Evolutionary conservation across 1,140 invertebrate genomes (phyloP), one percentile per base, ranked within the genome.

Genomic region (Aphaenogaster ashmeadi): DNA sequence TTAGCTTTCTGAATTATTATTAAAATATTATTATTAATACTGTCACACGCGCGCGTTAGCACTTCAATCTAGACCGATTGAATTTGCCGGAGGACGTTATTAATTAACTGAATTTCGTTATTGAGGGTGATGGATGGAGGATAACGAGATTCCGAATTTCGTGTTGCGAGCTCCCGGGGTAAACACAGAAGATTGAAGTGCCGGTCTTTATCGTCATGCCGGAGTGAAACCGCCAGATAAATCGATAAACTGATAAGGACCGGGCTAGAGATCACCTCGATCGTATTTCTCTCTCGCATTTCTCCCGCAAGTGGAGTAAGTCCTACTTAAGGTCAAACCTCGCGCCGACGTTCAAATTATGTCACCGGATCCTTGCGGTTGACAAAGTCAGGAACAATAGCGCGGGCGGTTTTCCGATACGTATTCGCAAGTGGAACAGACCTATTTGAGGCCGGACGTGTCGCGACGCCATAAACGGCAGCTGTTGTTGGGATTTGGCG

Each of bases 361-460:
- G 60, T 50, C 62, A 38, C 36, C 41, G 52, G 21, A 83, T 44
- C 2, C 33, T 36, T 58, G 52, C 36, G 52, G 9, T 56, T 33
- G 52, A 71, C 50, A 56, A 56, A 72, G 52, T 58, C 79, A 33
- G 36, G n/a, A 38, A 64, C 58, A 81, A 18, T 44, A 36, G 50
- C 1, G 18, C 52, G 11, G 18, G 18, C 18, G 6, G 33, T 80
- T 80, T 80, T 50, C 44, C 60, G 21, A 83, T 60, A 72, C 2
- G 38, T 72, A 72, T 44, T 58, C 38, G 52, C 27, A 83, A 83
- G 52, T 83, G 67, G 67, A 83, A 58, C 79, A 72, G 11, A 27
- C 52, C 41, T n/a, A 54, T 47, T 72, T 83, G 27, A n/a, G 41
- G 27, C n/a, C 66, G 69, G 38, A 72, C 79, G 15, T 56, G 52